Evolutionary conservation across 1,140 invertebrate species (phyloP).

Genomic region (Pseudomyrmex sp.): DNA sequence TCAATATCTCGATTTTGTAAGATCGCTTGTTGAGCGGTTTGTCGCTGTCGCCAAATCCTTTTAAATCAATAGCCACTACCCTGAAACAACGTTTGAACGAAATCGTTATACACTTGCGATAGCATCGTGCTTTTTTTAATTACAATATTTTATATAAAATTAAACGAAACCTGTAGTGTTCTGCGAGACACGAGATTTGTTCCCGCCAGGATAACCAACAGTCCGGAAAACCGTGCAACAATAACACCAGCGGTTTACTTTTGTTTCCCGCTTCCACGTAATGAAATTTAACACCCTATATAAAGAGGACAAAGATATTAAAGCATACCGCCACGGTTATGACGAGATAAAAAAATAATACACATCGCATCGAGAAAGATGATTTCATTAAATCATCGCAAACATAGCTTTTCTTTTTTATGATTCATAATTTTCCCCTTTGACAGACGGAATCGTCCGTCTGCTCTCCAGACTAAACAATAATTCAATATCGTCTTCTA

Average conservation of each 20-base stretch:
- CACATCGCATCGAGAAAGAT: not conserved
- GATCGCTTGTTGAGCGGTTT: constrained; percentile 88
- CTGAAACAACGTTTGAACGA: constrained; percentile 80
- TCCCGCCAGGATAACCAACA: constrained; percentile 90
- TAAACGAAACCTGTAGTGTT: constrained; percentile 84
- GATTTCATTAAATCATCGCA: constrained; percentile 30
- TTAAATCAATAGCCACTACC: constrained; percentile 91
- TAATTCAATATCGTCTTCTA: not conserved
- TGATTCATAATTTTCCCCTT: constrained; percentile 8
- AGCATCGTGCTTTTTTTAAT: no score
- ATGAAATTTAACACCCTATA: constrained; percentile 90
- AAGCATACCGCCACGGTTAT: no score
- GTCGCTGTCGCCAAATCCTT: constrained; percentile 93
- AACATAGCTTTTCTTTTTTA: not conserved
- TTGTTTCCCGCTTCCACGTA: constrained; percentile 89
- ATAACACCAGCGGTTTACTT: constrained; percentile 87
- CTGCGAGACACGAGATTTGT: constrained; percentile 87
- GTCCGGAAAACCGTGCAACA: constrained; percentile 92
- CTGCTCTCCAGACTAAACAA: constrained; percentile 47
- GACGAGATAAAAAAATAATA: no score
- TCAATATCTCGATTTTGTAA: constrained; percentile 88
- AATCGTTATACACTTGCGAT: not conserved
- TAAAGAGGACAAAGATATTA: constrained; percentile 61
- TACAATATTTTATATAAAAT: constrained; percentile 19
- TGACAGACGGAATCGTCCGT: not conserved